phyloP scores from a whole-genome alignment of 2,797 vertebrate species.

The Danio kyathit region DNA sequence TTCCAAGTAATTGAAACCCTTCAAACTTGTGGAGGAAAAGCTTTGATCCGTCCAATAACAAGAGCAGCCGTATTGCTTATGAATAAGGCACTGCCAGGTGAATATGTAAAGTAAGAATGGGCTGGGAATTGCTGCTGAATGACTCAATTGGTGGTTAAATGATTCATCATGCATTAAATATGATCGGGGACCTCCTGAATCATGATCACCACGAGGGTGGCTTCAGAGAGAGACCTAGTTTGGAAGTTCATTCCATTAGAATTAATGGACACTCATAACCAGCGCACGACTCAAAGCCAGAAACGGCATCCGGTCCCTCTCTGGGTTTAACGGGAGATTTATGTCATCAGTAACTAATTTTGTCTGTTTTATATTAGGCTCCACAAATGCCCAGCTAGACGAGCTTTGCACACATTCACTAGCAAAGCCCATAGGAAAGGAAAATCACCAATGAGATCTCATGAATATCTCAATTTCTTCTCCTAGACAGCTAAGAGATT shows the following conservation, averaged over 20 bases:
- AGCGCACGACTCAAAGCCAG: slow-evolving; percentile 1
- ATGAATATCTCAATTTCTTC: neutral
- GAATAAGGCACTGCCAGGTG: slow-evolving; percentile 28
- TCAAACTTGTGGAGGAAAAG: slow-evolving; percentile 26
- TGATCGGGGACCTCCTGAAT: slow-evolving; percentile 33
- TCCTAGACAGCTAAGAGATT: neutral
- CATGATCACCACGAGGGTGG: slow-evolving; percentile 17
- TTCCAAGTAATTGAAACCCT: slow-evolving; percentile 42
- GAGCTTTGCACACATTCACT: slow-evolving; percentile 3
- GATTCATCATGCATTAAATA: slow-evolving; percentile 39
- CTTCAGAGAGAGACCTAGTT: slow-evolving; percentile 26
- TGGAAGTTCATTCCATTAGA: slow-evolving; percentile 24
- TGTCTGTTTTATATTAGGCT: slow-evolving; percentile 35
- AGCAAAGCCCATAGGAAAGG: neutral
- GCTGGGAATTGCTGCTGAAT: slow-evolving; percentile 16
- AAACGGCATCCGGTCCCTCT: neutral
- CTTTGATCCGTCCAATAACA: slow-evolving; percentile 30
- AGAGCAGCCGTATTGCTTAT: neutral
- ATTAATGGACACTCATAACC: slow-evolving; percentile 37
- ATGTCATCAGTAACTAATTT: slow-evolving; percentile 44
- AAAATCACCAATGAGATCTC: neutral
- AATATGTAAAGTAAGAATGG: slow-evolving; percentile 1
- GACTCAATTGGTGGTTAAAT: slow-evolving; percentile 33
- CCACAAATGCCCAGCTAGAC: slow-evolving; percentile 10
- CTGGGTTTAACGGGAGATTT: slow-evolving; percentile 21